These are phyloP conservation scores for Acrossocheilus wenchowensis DNA, from an alignment of 2,797 vertebrate species.

Conservation along the genomic window DNA sequence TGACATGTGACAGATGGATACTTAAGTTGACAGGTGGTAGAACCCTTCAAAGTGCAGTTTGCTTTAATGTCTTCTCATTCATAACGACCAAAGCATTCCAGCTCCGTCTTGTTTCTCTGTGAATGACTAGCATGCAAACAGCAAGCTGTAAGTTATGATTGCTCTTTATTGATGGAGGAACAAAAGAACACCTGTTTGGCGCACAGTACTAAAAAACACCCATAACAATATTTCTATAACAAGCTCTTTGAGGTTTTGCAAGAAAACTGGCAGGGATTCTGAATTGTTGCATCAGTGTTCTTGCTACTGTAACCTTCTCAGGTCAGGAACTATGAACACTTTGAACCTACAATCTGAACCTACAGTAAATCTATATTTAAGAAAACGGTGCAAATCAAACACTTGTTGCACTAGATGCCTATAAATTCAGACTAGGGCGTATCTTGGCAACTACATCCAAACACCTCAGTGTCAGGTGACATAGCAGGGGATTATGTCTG, in stretches of 20 bases:
- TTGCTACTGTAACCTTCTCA: background rate
- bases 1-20: constrained; percentile 29
- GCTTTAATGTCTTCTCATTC: constrained; percentile 39
- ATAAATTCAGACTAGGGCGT: background rate
- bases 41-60: constrained; percentile 18
- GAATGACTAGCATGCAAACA: background rate
- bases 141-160: background rate
- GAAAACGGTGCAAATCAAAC: background rate
- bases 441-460: constrained; percentile 45
- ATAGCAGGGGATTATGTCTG: constrained; percentile 61
- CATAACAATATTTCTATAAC: background rate
- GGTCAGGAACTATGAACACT: background rate
- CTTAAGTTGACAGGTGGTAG: constrained; percentile 30
- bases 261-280: background rate
- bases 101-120: constrained; percentile 8
- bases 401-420: background rate
- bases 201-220: background rate
- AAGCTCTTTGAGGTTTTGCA: constrained; percentile 18
- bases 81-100: constrained; percentile 39
- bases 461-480: constrained; percentile 71
- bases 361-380: background rate
- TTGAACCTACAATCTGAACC: background rate
- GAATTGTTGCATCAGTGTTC: background rate
- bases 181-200: constrained; percentile 40
- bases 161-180: background rate